Evolutionary conservation across 1,140 invertebrate genomes (phyloP), one percentile per base, ranked within the genome.

Genomic region (Pseudomyrmex sp.): DNA sequence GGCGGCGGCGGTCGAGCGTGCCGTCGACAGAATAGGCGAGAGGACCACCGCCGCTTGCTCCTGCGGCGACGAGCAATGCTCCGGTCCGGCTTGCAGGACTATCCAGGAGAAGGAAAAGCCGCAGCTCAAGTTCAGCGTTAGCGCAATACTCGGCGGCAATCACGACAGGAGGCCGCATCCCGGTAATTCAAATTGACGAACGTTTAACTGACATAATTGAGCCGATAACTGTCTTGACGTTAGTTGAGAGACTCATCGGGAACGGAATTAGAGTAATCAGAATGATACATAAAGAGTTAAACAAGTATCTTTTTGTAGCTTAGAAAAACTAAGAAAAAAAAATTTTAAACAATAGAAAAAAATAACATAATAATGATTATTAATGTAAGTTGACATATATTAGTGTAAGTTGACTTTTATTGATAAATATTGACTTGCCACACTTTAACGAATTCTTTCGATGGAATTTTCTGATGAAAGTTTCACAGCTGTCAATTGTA

Each of bases 101-200:
- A 86, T 94, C 79, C 94, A 94, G 84, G 92, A 93, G 80, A 94
- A 94, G 85, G 94, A 94, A 75, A 98, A 97, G 90, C 97, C 97
- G 0, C 96, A 97, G 87, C 95, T 98, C 80, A 98, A 98, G 94
- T 98, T 98, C 93, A 98, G 98, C 95, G 97, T 98, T 74, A 98
- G 96, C 95, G 97, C 98, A 15, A 98, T 98, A 88, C 95, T 98
- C 59, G 97, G 97, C n/a, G 95, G 94, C 63, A 94, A 95, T 92
- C 94, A 95, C 79, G 92, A 93, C 54, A 92, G 93, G 84, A 89
- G 94, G 77, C 92, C 93, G 35, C 93, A 93, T 92, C 87, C 92
- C 77, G 94, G 94, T 95, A 93, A 91, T 88, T 91, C 61, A 12
- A 10, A 69, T 77, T 77, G 18, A 77, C 44, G 15, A 76, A 66